Evolutionary conservation across 1,140 invertebrate species (phyloP).

Genomic region (Sitophilus oryzae): DNA sequence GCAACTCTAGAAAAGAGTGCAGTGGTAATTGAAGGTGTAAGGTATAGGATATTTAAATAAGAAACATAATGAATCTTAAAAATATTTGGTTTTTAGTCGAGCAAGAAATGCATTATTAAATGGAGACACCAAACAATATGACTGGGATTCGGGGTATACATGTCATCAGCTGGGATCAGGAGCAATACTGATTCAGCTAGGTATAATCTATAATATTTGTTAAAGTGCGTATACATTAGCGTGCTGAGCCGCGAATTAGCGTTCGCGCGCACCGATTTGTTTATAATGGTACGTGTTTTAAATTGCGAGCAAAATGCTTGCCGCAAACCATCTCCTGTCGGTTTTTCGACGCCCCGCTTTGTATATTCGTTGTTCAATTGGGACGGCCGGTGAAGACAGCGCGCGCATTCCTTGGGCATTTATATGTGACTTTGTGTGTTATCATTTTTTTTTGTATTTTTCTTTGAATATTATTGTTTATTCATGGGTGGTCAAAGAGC

Average conservation of each 20-base stretch:
- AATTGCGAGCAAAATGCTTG: too few relatives aligned
- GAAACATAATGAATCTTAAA: background rate
- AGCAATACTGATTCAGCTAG: conserved; percentile 88
- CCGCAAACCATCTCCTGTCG: too few relatives aligned
- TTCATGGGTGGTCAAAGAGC: background rate
- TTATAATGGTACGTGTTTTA: too few relatives aligned
- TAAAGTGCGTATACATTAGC: too few relatives aligned
- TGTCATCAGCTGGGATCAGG: conserved; percentile 97
- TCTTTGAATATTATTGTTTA: background rate
- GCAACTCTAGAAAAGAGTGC: conserved; percentile 85
- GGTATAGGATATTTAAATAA: conserved; percentile 40
- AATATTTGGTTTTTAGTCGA: conserved; percentile 59
- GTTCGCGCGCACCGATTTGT: too few relatives aligned
- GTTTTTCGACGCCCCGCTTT: too few relatives aligned
- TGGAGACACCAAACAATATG: conserved; percentile 89
- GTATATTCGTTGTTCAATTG: too few relatives aligned
- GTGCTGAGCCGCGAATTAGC: too few relatives aligned
- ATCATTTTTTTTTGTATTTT: background rate
- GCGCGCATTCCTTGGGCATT: too few relatives aligned
- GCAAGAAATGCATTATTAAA: conserved; percentile 93
- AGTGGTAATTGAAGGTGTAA: conserved; percentile 90
- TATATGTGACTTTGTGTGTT: background rate
- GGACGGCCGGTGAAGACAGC: too few relatives aligned
- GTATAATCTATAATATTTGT: too few relatives aligned
- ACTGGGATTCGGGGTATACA: conserved; percentile 98